A percentile compares a stretch with the other conserved stretches of the same genome.
Evolutionary conservation across 2,113 vertebrate genomes (phyloP).

Genomic region (Campylorhamphus procurvoides): DNA sequence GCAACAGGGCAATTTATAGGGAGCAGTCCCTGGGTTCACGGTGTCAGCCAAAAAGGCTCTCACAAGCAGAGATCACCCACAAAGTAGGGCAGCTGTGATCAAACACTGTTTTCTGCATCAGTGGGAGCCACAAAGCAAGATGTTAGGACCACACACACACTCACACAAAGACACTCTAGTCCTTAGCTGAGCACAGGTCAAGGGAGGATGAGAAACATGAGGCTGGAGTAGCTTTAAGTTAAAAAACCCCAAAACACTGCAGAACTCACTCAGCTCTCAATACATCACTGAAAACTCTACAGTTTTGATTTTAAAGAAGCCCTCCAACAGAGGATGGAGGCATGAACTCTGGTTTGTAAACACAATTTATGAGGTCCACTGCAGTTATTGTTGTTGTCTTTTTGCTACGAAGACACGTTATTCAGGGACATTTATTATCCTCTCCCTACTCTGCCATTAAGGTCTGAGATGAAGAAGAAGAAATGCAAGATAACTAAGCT

Average conservation of each 20-base stretch:
- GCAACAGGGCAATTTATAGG: not conserved
- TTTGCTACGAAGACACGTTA: not conserved
- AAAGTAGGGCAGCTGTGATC: not conserved
- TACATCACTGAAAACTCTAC: not conserved
- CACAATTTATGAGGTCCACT: not conserved
- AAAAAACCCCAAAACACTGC: not conserved
- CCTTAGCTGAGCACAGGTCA: not conserved
- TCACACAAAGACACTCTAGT: not conserved
- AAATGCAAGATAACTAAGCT: slow-evolving; percentile 4
- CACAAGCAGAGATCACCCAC: not conserved
- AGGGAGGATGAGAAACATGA: not conserved
- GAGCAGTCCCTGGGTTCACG: not conserved
- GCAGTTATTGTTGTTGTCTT: not conserved
- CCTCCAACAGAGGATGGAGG: not conserved
- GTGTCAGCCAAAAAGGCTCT: not conserved
- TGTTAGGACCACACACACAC: not conserved
- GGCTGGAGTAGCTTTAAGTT: not conserved
- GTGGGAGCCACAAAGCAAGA: not conserved
- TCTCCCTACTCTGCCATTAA: not conserved
- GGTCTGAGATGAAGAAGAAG: not conserved
- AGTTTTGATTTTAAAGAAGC: not conserved
- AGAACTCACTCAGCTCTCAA: slow-evolving; percentile 14
- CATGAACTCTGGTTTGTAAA: not conserved
- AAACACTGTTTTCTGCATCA: slow-evolving; percentile 6
- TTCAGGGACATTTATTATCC: not conserved